These are phyloP conservation scores for Casuarius casuarius DNA, from an alignment of 2,113 vertebrate genomes.

Conservation along the genomic window DNA sequence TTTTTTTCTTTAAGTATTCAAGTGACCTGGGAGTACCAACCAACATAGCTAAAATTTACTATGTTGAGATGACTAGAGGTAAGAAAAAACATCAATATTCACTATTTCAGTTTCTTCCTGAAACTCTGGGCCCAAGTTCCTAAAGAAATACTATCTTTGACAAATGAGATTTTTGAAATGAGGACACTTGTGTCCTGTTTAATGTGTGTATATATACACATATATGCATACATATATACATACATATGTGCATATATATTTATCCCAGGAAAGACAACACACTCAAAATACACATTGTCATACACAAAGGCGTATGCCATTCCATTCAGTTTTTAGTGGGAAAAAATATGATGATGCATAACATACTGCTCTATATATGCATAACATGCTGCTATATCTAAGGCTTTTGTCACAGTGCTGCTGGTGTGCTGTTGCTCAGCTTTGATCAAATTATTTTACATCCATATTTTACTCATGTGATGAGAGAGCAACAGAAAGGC, in stretches of 20 bases:
- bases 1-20: background rate
- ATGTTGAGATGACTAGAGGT: background rate
- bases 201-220: background rate
- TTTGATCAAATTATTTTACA: slow-evolving; percentile 56
- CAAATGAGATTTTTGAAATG: background rate
- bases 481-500: slow-evolving; percentile 37
- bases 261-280: background rate
- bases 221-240: background rate
- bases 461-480: slow-evolving; percentile 7
- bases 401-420: slow-evolving; percentile 52
- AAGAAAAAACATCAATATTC: background rate
- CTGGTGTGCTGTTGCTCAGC: slow-evolving; percentile 24
- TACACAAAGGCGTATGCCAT: background rate
- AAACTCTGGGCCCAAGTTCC: background rate
- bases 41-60: background rate
- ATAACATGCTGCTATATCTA: slow-evolving; percentile 50
- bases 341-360: slow-evolving; percentile 23
- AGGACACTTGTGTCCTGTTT: background rate
- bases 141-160: background rate
- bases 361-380: slow-evolving; percentile 44
- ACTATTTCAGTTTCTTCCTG: background rate
- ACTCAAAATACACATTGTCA: background rate
- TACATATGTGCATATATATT: background rate
- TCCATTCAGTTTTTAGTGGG: background rate
- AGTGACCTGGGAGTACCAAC: background rate